Conservation (phyloP, 2,797 vertebrate genomes). For the Rallus crepitans region DNA sequence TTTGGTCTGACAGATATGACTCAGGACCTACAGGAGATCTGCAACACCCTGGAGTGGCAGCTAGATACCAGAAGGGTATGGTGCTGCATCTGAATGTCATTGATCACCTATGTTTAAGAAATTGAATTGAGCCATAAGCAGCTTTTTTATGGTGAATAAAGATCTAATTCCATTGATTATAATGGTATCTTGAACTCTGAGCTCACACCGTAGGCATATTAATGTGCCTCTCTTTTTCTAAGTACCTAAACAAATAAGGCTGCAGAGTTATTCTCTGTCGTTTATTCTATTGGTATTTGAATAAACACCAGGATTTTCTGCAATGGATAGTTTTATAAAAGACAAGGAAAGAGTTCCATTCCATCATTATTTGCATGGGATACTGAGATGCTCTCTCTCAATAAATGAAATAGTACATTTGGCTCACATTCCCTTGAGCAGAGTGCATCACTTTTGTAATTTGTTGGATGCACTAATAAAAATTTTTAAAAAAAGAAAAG, state of each 20-base stretch:
- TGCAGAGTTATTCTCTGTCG: not conserved
- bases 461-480: not conserved
- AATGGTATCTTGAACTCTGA: not conserved
- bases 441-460: not conserved
- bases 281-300: not conserved
- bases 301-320: not conserved
- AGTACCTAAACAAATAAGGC: not conserved
- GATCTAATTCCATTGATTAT: not conserved
- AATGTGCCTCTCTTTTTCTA: not conserved
- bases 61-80: not conserved
- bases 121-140: not conserved
- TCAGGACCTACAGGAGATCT: not conserved
- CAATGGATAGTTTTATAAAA: not conserved
- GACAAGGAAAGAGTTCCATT: not conserved
- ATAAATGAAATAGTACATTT: not conserved
- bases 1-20: not conserved
- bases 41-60: not conserved
- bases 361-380: not conserved
- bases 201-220: rapidly evolving
- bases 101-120: not conserved
- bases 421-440: not conserved
- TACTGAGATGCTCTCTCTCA: not conserved
- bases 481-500: not conserved
- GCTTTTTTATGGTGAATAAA: not conserved
- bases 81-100: not conserved